Percentiles rank a stretch among this genome's conserved stretches.
Evolutionary conservation across 2,113 vertebrate species (phyloP).

Genomic region (Dasypus novemcinctus): DNA sequence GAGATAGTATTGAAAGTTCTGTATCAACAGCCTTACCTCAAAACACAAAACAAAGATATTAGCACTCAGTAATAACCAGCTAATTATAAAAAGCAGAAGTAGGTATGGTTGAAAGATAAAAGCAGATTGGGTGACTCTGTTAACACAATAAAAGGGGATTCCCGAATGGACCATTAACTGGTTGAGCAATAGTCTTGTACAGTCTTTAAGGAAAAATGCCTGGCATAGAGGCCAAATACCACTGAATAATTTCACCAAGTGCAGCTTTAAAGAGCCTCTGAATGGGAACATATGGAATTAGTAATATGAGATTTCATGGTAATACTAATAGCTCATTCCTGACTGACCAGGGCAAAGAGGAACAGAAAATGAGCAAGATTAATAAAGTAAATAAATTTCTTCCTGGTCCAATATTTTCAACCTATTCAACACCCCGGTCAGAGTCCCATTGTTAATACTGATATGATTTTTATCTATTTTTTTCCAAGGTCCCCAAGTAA

Average conservation of each 20-base stretch:
- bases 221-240: neutral
- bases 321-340: neutral
- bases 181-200: neutral
- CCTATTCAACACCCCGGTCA: neutral
- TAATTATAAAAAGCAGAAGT: neutral
- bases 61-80: neutral
- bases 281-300: neutral
- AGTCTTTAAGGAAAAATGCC: neutral
- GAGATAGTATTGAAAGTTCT: neutral
- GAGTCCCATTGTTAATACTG: neutral
- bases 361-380: neutral
- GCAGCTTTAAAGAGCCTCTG: neutral
- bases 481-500: neutral
- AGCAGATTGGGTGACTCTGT: neutral
- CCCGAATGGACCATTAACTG: neutral
- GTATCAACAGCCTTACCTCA: neutral
- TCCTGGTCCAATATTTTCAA: neutral
- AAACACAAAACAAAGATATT: slow-evolving; percentile 16
- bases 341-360: neutral
- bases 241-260: neutral
- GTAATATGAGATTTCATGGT: neutral
- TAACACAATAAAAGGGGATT: neutral
- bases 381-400: neutral
- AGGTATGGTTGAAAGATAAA: neutral
- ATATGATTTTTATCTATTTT: neutral